These are phyloP conservation scores for Drosophila niveifrons DNA, from an alignment of 2,888 invertebrate species.

Conservation along the genomic window DNA sequence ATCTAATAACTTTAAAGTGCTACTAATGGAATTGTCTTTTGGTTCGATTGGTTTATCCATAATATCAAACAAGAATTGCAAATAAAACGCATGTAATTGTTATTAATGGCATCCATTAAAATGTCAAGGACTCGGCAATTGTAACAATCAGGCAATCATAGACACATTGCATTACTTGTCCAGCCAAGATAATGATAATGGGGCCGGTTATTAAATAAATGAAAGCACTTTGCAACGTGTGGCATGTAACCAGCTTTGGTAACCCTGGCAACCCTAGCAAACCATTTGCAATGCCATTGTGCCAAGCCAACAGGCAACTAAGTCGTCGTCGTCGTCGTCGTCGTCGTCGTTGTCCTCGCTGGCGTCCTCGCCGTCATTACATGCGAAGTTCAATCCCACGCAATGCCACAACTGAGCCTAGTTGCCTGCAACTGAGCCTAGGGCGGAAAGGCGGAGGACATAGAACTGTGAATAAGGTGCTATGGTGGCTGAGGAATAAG, in stretches of 20 bases:
- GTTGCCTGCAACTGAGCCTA: constrained; percentile 54
- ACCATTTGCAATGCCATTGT: constrained; percentile 30
- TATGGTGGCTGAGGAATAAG: constrained; percentile 1
- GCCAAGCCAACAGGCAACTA: constrained; percentile 19
- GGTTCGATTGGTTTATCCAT: neutral
- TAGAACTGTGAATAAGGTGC: neutral
- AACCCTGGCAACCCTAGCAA: constrained; percentile 41
- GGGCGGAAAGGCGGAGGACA: neutral
- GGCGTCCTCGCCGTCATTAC: constrained; percentile 54
- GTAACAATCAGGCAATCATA: constrained; percentile 40
- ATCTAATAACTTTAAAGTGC: neutral
- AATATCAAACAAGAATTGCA: constrained; percentile 5
- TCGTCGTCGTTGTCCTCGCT: constrained; percentile 29
- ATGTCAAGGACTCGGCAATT: constrained; percentile 53
- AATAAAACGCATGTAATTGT: constrained; percentile 22
- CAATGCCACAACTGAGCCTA: constrained; percentile 55
- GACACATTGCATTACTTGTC: constrained; percentile 42
- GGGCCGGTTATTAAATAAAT: constrained; percentile 73
- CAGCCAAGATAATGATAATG: constrained; percentile 49
- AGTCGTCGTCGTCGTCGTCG: constrained; percentile 11
- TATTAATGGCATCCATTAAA: constrained; percentile 38
- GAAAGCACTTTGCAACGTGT: constrained; percentile 57
- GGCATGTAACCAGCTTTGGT: constrained; percentile 38
- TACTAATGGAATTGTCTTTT: neutral
- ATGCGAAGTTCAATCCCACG: constrained; percentile 68